Evolutionary conservation across 2,113 vertebrate species (phyloP), one percentile per base, ranked within the genome.

Genomic region (Grus americana): DNA sequence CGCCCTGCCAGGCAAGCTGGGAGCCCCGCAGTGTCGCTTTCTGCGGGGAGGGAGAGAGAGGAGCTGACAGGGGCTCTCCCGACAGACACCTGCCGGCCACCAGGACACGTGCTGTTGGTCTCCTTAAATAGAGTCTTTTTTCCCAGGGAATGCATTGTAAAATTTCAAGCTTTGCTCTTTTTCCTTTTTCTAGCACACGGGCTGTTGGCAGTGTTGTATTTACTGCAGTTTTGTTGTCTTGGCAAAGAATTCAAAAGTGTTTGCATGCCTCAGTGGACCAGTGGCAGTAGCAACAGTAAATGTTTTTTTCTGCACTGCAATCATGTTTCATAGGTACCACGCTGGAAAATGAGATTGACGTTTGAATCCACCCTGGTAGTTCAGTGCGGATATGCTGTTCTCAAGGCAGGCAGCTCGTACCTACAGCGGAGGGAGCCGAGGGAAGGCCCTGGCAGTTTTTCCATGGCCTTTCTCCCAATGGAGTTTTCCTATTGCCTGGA

Each of bases 181-280:
- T 88, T 42, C 20, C 15, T 40, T 54, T 94, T 86, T 59, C 50
- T 32, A 78, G 46, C 38, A 40, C 26, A 15, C 6, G 6, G 55
- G 5, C 40, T 82, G 15, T 87, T 95, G 84, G 44, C 70, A 70
- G 36, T 46, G 20, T 82, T 88, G 30, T 44, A 67, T 83, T 94
- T 92, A 71, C 71, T 86, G 50, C 42, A 80, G 63, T 86, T 95
- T 95, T 91, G 44, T 79, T 96, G 79, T 94, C 82, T 94, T 90
- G 67, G 90, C 79, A 78, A 93, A 83, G 79, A 93, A 80, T 58
- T 94, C 26, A 38, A 47, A 94, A 88, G 59, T 66, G 58, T 93
- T 92, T 86, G 36, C 42, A 50, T 86, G 71, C 90, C 75, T 90
- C 90, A 47, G 67, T 86, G 67, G 92, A 67, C 79, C 67, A 66